Evolutionary conservation across 2,888 invertebrate species (phyloP), one percentile per base, ranked within the genome.

Genomic region (Keiferia lycopersicella): DNA sequence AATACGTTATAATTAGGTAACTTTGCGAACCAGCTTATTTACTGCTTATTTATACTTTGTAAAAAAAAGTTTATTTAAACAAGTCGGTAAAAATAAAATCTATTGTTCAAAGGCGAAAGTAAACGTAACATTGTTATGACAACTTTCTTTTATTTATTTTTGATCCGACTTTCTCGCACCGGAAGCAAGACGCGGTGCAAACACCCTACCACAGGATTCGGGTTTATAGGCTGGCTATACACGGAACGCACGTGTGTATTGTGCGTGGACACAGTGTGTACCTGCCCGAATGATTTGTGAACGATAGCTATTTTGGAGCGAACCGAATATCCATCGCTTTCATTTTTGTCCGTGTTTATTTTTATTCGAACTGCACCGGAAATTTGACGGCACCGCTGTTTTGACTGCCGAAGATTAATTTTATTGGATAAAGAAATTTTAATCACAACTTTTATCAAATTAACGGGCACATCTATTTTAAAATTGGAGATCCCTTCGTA

Each of bases 231-330:
- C 74, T 79, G 74, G 73, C 75, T 75, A 76, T 75, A 68, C 48
- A 72, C 69, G 70, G 69, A 68, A 14, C 22, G 51, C 70, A 72
- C 67, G 67, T 66, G 45, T 38, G 41, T 41, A 20, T 69, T 67
- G 69, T 66, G 73, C 75, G 76, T 77, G 34, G 34, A 34, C 34
- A 34, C 34, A 34, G 34, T 10, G 34, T 34, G 75, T 82, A 85
- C 85, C 83, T 86, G 84, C 77, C 71, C 68, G 70, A 81, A 81
- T 84, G 86, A 87, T 87, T 84, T 83, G 83, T 84, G 80, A 78
- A 73, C 79, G 86, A 87, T 86, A 88, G 86, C 87, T 89, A 89
- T 91, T 91, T 86, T 74, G 75, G 75, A 83, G 82, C 64, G 64
- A 84, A 81, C 79, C 75, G 85, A 88, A 87, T 86, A 86, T 80